Evolutionary conservation across 30 jellyfish, hydroid and myxozoan genomes (phyloP), one percentile per base, ranked within the genome.

Genomic region (Turritopsis rubra): DNA sequence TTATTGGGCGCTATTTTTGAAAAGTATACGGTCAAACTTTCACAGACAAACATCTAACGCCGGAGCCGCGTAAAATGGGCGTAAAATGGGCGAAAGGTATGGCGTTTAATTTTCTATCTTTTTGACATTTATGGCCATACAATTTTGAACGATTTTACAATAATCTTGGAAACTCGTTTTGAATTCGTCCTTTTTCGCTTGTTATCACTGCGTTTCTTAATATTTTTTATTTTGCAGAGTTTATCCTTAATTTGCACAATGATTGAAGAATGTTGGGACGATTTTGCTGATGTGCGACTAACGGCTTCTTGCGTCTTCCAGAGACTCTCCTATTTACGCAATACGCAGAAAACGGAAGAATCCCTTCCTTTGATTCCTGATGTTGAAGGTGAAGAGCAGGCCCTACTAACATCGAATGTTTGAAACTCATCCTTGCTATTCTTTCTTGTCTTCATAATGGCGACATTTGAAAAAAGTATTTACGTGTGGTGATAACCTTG

Each of bases 201-300:
- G 7, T n/a, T 7, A 75, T 26, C 66, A 3, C 28, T 75, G 68
- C n/a, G 1, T 28, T 80, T 65, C 22, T 18, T 53, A 24, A n/a
- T 22, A 18, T 28, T 73, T 52, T 60, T 52, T 87, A 30, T 66
- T 41, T 83, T 88, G 52, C 54, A 88, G 99, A 90, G 89, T 53
- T 89, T 94, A 53, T 88, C 88, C 18, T 89, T 84, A 9, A 80
- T 94, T 23, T 89, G 99, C 74, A 95, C 84, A 30, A 87, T 96
- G 70, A 95, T 89, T 81, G 95, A 87, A 81, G 98, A 90, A 53
- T 95, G 99, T 53, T 95, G 99, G 99, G 97, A 95, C 73, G 90
- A 92, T n/a, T 97, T 90, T 80, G 97, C 99, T 19, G 99, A 95
- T 66, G 96, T 98, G 8, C 88, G 99, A 5, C 80, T 95, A 74